Percentiles rank a stretch among this genome's conserved stretches.
These are phyloP conservation scores for Trachemys scripta DNA, from an alignment of 2,113 vertebrate genomes.

Conservation along the genomic window DNA sequence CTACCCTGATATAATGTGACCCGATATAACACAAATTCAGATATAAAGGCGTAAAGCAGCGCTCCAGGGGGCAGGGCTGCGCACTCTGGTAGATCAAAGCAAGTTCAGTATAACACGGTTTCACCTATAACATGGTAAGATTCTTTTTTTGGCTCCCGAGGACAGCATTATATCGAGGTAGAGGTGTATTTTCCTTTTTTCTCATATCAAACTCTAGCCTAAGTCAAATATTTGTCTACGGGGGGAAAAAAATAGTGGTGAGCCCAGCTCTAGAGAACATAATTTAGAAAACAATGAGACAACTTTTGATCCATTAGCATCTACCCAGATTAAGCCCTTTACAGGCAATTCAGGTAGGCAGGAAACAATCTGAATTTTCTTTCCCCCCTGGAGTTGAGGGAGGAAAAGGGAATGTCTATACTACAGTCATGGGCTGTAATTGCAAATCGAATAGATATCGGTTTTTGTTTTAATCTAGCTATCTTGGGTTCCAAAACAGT, in stretches of 20 bases:
- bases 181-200: not conserved
- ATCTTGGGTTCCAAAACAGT: too few relatives aligned
- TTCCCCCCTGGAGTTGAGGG: not conserved
- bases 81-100: too few relatives aligned
- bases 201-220: not conserved
- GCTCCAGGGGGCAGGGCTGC: too few relatives aligned
- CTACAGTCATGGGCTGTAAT: not conserved
- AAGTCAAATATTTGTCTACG: not conserved
- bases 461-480: too few relatives aligned
- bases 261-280: not conserved
- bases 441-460: not conserved
- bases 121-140: too few relatives aligned
- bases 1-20: too few relatives aligned
- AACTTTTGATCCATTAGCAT: not conserved
- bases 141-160: too few relatives aligned
- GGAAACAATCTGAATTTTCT: not conserved
- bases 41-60: not conserved
- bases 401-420: too few relatives aligned
- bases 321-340: not conserved
- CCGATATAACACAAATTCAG: too few relatives aligned
- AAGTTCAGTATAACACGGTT: too few relatives aligned
- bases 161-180: too few relatives aligned
- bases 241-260: not conserved
- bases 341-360: not conserved
- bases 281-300: not conserved